Base-by-base conservation (phyloP, 2,888 invertebrate genomes). In the Pristionchus fissidentatus region DNA sequence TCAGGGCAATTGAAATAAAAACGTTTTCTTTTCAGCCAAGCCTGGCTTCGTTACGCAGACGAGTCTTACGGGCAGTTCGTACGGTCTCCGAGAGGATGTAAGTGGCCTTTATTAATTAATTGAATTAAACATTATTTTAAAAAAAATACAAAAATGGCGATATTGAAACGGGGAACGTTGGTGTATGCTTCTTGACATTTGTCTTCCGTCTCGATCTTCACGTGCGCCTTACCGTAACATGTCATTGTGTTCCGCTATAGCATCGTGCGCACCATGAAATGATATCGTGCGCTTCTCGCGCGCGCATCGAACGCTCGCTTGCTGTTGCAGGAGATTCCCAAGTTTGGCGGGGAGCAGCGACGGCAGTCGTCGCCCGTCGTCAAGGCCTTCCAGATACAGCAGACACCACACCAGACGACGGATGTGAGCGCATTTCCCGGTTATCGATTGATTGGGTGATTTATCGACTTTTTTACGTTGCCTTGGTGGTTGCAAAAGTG, bases 281-380 rank as follows among this genome's bases (percentile, higher is more conserved):
- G 3, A 52, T 52, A 15, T 52, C n/a, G 35, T 8, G n/a, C 62
- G 13, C 52, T 15, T 19, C 52, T 49, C 32, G 29, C 62, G 15
- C 7, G 4, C 13, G n/a, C 29, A n/a, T 35, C 13, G 62, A 32
- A 22, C n/a, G 22, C 52, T 52, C n/a, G 52, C 52, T 52, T 52
- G 22, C 55, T 13, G 29, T 13, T 79, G 32, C 80, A 83, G 83
- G 83, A 83, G 73, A 57, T 57, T 13, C 57, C 22, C 38, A 13
- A 46, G 5, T 35, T 15, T 41, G 43, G 26, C 43, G 38, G 26
- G 38, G 78, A 81, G 29, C 80, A 80, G 22, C 83, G 78, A 38
- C 73, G 66, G 13, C 83, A 75, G 46, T 82, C 84, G 35, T 62
- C 85, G 15, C 75, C 84, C 26, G 81, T 84, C 0, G 80, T 84